phyloP scores from a whole-genome alignment of 2,797 vertebrate genomes.

The Hemibagrus guttatus region DNA sequence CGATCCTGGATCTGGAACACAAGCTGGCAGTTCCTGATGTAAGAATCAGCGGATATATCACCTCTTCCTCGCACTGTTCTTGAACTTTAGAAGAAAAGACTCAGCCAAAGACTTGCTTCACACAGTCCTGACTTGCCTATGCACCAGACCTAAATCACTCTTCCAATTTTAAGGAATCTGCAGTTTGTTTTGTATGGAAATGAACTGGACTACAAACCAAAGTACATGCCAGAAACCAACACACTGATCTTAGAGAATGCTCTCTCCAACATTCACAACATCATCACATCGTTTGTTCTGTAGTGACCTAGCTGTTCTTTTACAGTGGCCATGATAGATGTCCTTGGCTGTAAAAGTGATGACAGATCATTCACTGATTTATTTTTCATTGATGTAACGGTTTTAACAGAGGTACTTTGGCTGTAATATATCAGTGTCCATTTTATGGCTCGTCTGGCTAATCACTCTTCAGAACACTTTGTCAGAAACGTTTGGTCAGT shows the following conservation, averaged over 20 bases:
- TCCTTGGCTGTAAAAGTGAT: conserved; percentile 15
- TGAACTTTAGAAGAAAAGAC: conserved; percentile 19
- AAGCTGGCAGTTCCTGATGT: conserved; percentile 50
- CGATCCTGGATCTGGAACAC: conserved; percentile 18
- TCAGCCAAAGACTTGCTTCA: conserved; percentile 44
- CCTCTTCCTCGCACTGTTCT: conserved; percentile 49
- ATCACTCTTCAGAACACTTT: background rate
- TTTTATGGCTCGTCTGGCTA: conserved; percentile 27
- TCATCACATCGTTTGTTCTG: background rate
- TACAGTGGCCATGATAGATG: conserved; percentile 3
- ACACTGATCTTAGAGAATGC: background rate
- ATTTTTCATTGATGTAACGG: conserved; percentile 31
- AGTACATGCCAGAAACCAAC: background rate
- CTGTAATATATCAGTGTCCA: conserved; percentile 40
- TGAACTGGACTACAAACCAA: background rate
- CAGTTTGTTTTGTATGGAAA: background rate
- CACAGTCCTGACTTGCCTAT: background rate
- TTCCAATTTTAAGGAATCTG: background rate
- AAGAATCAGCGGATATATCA: conserved; percentile 56
- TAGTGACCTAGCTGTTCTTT: background rate
- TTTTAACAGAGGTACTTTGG: conserved; percentile 27
- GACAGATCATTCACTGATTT: conserved; percentile 28
- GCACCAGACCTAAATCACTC: background rate
- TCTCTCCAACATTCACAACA: background rate
- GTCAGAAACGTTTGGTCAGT: background rate